phyloP scores from a whole-genome alignment of 2,888 invertebrate genomes.

The Hetaerina titia region DNA sequence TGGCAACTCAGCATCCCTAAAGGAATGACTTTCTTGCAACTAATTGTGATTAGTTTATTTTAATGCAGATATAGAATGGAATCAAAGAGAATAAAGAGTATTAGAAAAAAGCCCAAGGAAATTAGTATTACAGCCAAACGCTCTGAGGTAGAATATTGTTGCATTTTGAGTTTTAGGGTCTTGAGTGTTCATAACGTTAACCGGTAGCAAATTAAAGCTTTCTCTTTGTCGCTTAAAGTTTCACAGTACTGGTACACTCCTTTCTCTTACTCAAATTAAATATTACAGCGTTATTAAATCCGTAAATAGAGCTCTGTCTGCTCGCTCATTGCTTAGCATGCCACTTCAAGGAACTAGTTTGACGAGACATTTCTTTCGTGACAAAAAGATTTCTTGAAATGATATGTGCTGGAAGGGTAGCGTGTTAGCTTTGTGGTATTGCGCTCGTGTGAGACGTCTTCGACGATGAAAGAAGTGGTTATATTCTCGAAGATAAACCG shows the following conservation, averaged over 20 bases:
- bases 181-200: too few relatives aligned
- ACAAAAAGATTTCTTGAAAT: not conserved
- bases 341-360: not conserved
- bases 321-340: not conserved
- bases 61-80: too few relatives aligned
- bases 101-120: too few relatives aligned
- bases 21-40: too few relatives aligned
- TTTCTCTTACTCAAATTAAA: not conserved
- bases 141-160: too few relatives aligned
- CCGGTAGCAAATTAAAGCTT: not conserved
- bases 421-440: slow-evolving; percentile 27
- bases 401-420: slow-evolving; percentile 16
- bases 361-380: slow-evolving; percentile 6
- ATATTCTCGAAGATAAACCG: slow-evolving; percentile 16
- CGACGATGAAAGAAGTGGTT: not conserved
- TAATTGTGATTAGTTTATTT: too few relatives aligned
- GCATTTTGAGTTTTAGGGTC: too few relatives aligned
- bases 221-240: not conserved
- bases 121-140: too few relatives aligned
- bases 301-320: not conserved
- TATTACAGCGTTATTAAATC: not conserved
- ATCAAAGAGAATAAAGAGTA: too few relatives aligned
- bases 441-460: slow-evolving; percentile 28
- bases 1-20: too few relatives aligned
- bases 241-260: not conserved